phyloP scores from a whole-genome alignment of 2,113 vertebrate species.

The Sorex fumeus region DNA sequence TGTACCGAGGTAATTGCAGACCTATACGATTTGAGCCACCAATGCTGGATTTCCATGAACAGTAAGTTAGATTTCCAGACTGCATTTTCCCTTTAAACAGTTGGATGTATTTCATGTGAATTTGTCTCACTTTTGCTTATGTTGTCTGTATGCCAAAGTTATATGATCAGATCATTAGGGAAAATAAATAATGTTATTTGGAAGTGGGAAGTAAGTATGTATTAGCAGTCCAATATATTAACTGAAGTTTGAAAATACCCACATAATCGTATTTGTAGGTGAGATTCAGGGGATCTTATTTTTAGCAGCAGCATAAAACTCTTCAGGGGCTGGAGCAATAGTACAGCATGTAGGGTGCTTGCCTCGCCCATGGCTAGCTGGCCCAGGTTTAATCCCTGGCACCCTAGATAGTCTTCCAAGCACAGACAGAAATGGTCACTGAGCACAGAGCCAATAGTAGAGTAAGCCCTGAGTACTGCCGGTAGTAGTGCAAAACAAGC shows the following conservation, averaged over 20 bases:
- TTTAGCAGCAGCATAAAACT: constrained; percentile 17
- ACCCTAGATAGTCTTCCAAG: too few species aligned
- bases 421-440: too few species aligned
- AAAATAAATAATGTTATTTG: constrained; percentile 23
- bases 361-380: too few species aligned
- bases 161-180: neutral
- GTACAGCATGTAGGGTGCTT: too few species aligned
- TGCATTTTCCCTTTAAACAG: constrained; percentile 22
- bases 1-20: constrained; percentile 96
- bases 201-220: constrained; percentile 7
- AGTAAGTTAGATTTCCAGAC: constrained; percentile 90
- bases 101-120: neutral
- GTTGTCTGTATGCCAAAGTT: constrained; percentile 24
- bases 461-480: too few species aligned
- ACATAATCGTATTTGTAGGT: neutral
- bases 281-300: neutral
- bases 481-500: too few species aligned
- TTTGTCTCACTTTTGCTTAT: constrained; percentile 41
- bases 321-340: neutral
- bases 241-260: constrained; percentile 7
- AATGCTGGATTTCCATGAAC: constrained; percentile 99
- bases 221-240: neutral
- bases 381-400: too few species aligned
- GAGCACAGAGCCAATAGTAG: too few species aligned
- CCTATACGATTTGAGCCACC: constrained; percentile 98